Conservation (phyloP, 2,888 invertebrate species). For the Arge pagana region DNA sequence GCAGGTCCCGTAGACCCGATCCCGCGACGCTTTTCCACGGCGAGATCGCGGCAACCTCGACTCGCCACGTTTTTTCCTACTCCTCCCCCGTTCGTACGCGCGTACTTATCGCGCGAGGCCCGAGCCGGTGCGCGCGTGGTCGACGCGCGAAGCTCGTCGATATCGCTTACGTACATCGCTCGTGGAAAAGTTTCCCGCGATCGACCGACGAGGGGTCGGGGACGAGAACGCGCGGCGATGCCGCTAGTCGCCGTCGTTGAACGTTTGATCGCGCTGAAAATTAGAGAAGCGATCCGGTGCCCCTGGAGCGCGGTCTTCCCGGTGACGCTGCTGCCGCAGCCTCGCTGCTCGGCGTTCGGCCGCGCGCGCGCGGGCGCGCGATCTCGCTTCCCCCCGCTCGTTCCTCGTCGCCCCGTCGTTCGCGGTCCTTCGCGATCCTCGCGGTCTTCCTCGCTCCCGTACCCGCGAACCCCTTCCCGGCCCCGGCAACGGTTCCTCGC, state of each 20-base stretch:
- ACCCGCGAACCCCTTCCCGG: conserved; percentile 23
- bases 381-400: conserved; percentile 1
- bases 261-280: conserved; percentile 52
- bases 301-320: conserved; percentile 24
- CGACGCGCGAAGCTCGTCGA: conserved; percentile 38
- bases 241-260: conserved; percentile 29
- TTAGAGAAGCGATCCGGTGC: conserved; percentile 45
- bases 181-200: conserved; percentile 40
- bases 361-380: no score
- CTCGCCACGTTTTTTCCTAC: conserved; percentile 19
- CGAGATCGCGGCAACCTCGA: not conserved
- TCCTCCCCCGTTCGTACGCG: no score
- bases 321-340: no score
- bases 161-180: conserved; percentile 51
- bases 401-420: conserved; percentile 3
- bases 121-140: no score
- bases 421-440: no score
- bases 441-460: conserved; percentile 6
- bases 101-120: no score
- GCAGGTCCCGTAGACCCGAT: not conserved
- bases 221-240: conserved; percentile 18
- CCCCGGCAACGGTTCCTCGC: conserved; percentile 36
- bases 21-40: not conserved
- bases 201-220: conserved; percentile 21
- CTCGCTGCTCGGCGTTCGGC: no score